phyloP scores from a whole-genome alignment of 2,797 vertebrate species.

The Arremon brunneinucha region DNA sequence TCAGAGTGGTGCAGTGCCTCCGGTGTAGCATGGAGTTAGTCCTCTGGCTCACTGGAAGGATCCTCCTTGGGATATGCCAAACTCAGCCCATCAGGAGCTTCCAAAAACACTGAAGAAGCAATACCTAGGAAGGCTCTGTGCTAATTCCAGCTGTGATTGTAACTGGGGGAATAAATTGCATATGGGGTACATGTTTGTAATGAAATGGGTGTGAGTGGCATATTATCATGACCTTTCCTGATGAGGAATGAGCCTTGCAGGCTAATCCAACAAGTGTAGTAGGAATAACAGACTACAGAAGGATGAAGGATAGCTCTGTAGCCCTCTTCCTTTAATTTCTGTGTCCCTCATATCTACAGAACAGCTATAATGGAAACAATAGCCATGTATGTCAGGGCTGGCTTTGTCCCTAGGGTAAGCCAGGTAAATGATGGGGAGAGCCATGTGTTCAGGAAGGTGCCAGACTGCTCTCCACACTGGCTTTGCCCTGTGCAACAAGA shows the following conservation, averaged over 20 bases:
- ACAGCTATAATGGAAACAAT: background rate
- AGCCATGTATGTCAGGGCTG: background rate
- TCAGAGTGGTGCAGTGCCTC: background rate
- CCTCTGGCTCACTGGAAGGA: background rate
- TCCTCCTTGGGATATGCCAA: background rate
- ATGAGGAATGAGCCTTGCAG: background rate
- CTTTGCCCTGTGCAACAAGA: background rate
- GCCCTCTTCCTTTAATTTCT: background rate
- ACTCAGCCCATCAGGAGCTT: background rate
- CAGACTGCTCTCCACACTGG: background rate
- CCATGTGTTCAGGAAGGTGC: background rate
- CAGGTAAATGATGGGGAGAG: background rate
- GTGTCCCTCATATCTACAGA: background rate
- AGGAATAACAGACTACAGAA: background rate
- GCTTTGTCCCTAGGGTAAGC: background rate
- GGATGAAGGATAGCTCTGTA: background rate
- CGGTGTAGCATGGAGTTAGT: accelerated
- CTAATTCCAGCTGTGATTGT: background rate
- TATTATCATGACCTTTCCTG: background rate
- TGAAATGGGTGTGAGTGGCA: background rate
- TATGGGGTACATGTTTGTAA: background rate
- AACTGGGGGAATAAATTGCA: background rate
- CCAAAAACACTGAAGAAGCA: background rate
- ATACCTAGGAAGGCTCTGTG: background rate
- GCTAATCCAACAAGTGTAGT: background rate